Evolutionary conservation across 1,140 invertebrate genomes (phyloP).

Genomic region (Drosophila melanica): DNA sequence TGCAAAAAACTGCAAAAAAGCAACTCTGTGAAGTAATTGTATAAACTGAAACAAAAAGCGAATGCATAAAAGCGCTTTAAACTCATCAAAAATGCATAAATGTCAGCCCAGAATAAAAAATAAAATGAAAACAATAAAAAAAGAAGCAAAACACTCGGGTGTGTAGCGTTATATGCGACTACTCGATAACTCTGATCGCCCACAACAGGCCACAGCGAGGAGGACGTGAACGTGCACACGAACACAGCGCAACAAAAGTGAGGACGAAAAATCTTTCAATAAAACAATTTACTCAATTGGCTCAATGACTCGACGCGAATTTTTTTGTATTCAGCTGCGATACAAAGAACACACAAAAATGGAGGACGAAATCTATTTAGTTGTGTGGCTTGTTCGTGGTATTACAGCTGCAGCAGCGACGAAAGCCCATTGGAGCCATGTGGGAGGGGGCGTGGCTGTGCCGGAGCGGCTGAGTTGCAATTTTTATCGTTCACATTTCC

Average conservation of each 20-base stretch:
- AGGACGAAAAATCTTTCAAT: slow-evolving; percentile 76
- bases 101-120: slow-evolving; percentile 55
- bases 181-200: slow-evolving; percentile 28
- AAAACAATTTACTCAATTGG: slow-evolving; percentile 82
- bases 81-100: slow-evolving; percentile 77
- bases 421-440: slow-evolving; percentile 20
- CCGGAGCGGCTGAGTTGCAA: slow-evolving; percentile 42
- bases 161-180: slow-evolving; percentile 2
- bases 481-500: slow-evolving; percentile 53
- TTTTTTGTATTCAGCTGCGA: slow-evolving; percentile 55
- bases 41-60: slow-evolving; percentile 16
- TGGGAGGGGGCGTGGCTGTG: background rate
- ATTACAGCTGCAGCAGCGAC: slow-evolving; percentile 37
- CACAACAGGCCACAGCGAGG: slow-evolving; percentile 9
- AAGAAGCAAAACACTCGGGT: slow-evolving; percentile 36
- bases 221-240: no score
- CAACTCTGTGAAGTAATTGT: slow-evolving; percentile 15
- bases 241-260: slow-evolving; percentile 46
- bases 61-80: slow-evolving; percentile 30
- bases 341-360: slow-evolving; percentile 20
- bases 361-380: slow-evolving; percentile 66
- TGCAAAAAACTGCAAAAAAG: background rate
- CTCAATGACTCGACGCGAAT: slow-evolving; percentile 77
- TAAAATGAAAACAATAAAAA: slow-evolving; percentile 8
- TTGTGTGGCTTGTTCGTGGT: slow-evolving; percentile 70